Base-by-base conservation (phyloP, 2,797 vertebrate species). In the Chaenodraco wilsoni region DNA sequence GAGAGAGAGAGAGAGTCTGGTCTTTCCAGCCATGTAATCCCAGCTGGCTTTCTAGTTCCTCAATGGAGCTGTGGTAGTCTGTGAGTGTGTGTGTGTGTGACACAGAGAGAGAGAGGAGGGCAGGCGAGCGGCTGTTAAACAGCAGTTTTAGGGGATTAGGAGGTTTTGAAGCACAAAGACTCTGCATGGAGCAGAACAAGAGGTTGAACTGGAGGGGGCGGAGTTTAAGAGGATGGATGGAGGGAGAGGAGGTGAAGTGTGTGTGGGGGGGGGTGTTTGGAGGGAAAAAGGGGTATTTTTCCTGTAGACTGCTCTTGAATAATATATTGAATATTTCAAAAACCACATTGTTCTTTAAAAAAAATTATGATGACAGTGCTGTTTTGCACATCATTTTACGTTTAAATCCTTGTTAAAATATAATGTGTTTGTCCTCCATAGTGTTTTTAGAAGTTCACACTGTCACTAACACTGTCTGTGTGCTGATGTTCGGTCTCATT, bases 81-180 rank as follows among this genome's bases (percentile, higher is more conserved):
- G 23, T 23, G 3, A 3, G 6, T 33, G 7, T 37, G 33, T 37
- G 33, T 37, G 33, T 37, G 33, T 37, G 33, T 37, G 7, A 37
- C 33, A 37, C 7, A 37, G 33, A n/a, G 60, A 33, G 51, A 23
- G 67, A 69, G 68, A 40, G 83, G 80, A 85, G 89, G 89, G 88
- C 85, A 85, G 87, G 88, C 85, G 84, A 88, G 78, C 87, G 88
- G 88, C 89, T 90, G 92, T 93, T 94, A 91, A 94, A 94, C 92
- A 93, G 90, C 89, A 89, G 91, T 94, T 94, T 94, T 94, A 91
- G 88, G 80, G 91, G 94, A 95, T 95, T 95, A 94, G 90, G 87
- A 81, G 69, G 72, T 87, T 85, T 83, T 87, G 84, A 50, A 92
- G 76, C 87, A 95, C 93, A 94, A 95, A 93, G 93, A 85, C 88